Evolutionary conservation across 2,113 vertebrate species (phyloP).

Genomic region (Amblyopsis rosae): DNA sequence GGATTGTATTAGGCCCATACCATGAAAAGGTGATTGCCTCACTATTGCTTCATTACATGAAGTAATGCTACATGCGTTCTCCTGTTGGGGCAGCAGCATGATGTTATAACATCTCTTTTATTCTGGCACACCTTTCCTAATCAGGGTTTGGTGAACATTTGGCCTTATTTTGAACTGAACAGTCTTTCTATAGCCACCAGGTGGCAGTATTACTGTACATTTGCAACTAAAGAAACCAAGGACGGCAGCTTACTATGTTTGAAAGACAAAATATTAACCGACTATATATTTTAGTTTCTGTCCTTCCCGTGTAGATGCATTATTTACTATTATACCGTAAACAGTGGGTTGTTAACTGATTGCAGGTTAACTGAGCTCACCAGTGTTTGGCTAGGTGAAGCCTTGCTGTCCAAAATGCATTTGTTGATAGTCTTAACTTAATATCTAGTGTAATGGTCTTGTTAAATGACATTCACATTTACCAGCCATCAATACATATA

Average conservation of each 20-base stretch:
- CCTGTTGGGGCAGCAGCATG: neutral
- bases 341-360: slow-evolving; percentile 33
- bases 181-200: slow-evolving; percentile 43
- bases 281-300: slow-evolving; percentile 27
- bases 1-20: slow-evolving; percentile 95
- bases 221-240: neutral
- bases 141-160: neutral
- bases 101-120: neutral
- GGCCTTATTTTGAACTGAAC: neutral
- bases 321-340: slow-evolving; percentile 53
- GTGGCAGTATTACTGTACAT: slow-evolving; percentile 41
- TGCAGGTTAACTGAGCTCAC: slow-evolving; percentile 28
- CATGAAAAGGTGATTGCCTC: slow-evolving; percentile 87
- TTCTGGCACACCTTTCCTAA: neutral
- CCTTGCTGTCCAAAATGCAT: neutral
- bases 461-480: too few relatives aligned
- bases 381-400: neutral
- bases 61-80: too few relatives aligned
- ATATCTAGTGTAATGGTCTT: neutral
- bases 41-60: neutral
- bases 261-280: slow-evolving; percentile 5
- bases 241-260: neutral
- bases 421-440: slow-evolving; percentile 14
- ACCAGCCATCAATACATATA: too few relatives aligned
- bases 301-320: slow-evolving; percentile 48